phyloP scores from a whole-genome alignment of 2,888 invertebrate genomes.

The Euzetes globulus region DNA sequence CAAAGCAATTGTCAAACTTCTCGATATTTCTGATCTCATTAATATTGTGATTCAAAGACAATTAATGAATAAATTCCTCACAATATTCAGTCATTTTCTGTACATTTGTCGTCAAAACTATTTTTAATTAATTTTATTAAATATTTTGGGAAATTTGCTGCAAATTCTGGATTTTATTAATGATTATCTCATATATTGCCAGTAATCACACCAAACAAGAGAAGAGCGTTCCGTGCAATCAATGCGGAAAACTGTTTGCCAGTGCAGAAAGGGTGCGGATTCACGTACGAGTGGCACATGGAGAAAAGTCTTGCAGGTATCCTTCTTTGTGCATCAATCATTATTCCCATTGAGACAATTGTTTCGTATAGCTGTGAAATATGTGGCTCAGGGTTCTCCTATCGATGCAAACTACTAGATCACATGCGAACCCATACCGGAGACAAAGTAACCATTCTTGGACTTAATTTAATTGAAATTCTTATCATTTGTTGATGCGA shows the following conservation, averaged over 20 bases:
- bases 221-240: constrained; percentile 43
- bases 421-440: constrained; percentile 44
- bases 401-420: constrained; percentile 43
- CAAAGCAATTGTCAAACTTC: too few species aligned
- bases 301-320: constrained; percentile 42
- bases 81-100: too few species aligned
- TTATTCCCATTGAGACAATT: too few species aligned
- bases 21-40: not conserved
- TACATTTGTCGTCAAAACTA: not conserved
- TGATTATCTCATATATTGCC: not conserved
- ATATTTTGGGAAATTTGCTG: not conserved
- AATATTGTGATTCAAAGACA: not conserved
- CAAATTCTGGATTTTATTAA: not conserved
- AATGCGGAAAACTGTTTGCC: constrained; percentile 43
- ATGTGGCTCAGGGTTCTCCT: constrained; percentile 43
- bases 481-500: constrained; percentile 29
- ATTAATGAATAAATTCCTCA: not conserved
- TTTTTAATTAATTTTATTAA: not conserved
- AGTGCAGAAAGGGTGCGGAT: constrained; percentile 42
- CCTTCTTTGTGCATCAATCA: not conserved
- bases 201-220: constrained; percentile 42
- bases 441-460: not conserved
- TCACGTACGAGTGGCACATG: constrained; percentile 43
- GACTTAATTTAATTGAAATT: not conserved
- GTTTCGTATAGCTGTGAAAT: constrained; percentile 41